Conservation (phyloP, 2,113 vertebrate genomes). For the Albula goreensis region DNA sequence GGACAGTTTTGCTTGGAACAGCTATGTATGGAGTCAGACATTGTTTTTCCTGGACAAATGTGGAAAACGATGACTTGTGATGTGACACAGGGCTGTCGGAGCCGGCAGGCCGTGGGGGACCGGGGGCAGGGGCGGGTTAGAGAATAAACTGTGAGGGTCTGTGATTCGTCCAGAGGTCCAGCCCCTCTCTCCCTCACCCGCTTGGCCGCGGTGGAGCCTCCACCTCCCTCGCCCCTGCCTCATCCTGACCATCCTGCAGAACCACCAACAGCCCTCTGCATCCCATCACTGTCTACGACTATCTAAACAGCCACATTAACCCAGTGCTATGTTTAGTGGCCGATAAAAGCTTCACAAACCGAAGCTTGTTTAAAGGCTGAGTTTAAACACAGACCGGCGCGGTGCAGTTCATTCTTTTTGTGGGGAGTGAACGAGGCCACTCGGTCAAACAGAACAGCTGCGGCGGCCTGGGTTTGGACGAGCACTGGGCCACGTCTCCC, state of each 20-base stretch:
- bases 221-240: not conserved
- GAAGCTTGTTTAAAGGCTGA: not conserved
- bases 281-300: constrained; percentile 1
- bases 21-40: not conserved
- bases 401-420: not conserved
- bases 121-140: not conserved
- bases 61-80: not conserved
- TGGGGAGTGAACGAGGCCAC: not conserved
- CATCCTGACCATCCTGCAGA: not conserved
- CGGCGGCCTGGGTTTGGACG: not conserved
- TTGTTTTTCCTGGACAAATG: not conserved
- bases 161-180: not conserved
- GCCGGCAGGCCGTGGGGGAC: not conserved
- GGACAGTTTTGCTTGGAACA: not conserved
- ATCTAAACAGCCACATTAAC: constrained; percentile 14
- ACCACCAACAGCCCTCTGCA: not conserved
- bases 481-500: not conserved
- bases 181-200: not conserved
- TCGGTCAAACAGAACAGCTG: not conserved
- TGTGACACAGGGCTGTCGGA: no score
- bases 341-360: not conserved
- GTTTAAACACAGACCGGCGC: not conserved
- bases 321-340: constrained; percentile 8
- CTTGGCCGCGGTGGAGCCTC: not conserved
- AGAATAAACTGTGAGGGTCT: not conserved